phyloP scores from a whole-genome alignment of 1,140 invertebrate species.

The Macrobrachium rosenbergii region DNA sequence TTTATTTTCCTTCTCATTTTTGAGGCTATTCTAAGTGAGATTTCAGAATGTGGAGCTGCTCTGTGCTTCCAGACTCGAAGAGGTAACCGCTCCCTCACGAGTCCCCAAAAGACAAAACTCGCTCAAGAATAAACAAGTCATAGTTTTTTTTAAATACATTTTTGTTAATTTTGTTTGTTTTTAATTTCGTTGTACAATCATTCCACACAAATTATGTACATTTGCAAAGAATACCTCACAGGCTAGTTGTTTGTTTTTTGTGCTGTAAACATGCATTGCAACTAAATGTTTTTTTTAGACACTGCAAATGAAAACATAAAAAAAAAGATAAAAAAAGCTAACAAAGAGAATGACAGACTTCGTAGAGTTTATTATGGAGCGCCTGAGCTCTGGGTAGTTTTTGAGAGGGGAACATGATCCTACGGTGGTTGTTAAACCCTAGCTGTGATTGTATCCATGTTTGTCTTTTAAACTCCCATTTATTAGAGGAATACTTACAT shows the following conservation, averaged over 20 bases:
- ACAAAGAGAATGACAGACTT: conserved; percentile 45
- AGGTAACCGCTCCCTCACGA: not conserved
- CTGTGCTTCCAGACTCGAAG: conserved; percentile 47
- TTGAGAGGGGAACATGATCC: not conserved
- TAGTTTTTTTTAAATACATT: conserved; percentile 33
- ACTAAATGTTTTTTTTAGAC: conserved; percentile 43
- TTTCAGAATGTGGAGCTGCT: conserved; percentile 59
- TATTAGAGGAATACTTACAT: not conserved
- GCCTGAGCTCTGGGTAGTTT: conserved; percentile 45
- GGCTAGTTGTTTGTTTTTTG: conserved; percentile 43
- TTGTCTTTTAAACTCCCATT: no score
- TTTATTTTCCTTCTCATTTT: not conserved
- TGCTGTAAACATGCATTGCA: conserved; percentile 48
- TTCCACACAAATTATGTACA: conserved; percentile 48
- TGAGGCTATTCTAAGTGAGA: conserved; percentile 10
- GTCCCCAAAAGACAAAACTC: conserved; percentile 60
- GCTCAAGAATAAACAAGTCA: conserved; percentile 62
- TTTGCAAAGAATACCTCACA: conserved; percentile 36
- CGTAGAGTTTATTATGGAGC: conserved; percentile 50
- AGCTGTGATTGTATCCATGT: no score
- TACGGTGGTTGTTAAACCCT: not conserved
- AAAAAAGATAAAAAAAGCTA: conserved; percentile 35
- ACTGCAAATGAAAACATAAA: conserved; percentile 19
- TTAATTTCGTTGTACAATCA: conserved; percentile 43
- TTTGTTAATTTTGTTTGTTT: conserved; percentile 28